Evolutionary conservation across 2,797 vertebrate genomes (phyloP).

Genomic region (Notamacropus eugenii): DNA sequence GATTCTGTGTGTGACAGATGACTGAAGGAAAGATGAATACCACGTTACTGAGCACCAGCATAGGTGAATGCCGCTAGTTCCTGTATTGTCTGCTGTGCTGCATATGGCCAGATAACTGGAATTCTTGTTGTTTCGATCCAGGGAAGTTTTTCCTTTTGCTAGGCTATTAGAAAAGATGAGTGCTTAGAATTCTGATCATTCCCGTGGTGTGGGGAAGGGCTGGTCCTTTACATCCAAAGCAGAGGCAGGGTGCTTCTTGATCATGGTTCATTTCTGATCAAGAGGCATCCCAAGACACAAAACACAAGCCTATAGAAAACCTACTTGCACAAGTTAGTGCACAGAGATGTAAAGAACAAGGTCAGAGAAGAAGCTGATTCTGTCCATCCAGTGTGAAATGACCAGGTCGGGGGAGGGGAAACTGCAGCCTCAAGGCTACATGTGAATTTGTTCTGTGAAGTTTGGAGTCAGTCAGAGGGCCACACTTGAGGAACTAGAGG

Average conservation of each 20-base stretch:
- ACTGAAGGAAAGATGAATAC: not conserved
- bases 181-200: constrained; percentile 15
- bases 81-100: not conserved
- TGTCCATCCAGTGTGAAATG: not conserved
- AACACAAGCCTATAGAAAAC: not conserved
- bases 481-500: too few relatives aligned
- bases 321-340: not conserved
- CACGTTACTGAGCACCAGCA: not conserved
- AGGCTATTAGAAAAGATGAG: not conserved
- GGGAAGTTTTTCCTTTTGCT: not conserved
- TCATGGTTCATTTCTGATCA: not conserved
- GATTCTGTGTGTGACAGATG: not conserved
- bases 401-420: too few relatives aligned
- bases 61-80: not conserved
- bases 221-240: not conserved
- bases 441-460: too few relatives aligned
- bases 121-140: constrained; percentile 22
- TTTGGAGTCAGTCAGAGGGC: too few relatives aligned
- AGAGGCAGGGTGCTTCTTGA: not conserved
- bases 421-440: too few relatives aligned
- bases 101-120: not conserved
- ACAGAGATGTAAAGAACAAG: not conserved
- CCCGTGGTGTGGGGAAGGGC: not conserved
- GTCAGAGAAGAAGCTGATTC: not conserved
- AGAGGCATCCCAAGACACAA: not conserved